Evolutionary conservation across 2,113 vertebrate genomes (phyloP).

Genomic region (Sinosuthora webbiana): DNA sequence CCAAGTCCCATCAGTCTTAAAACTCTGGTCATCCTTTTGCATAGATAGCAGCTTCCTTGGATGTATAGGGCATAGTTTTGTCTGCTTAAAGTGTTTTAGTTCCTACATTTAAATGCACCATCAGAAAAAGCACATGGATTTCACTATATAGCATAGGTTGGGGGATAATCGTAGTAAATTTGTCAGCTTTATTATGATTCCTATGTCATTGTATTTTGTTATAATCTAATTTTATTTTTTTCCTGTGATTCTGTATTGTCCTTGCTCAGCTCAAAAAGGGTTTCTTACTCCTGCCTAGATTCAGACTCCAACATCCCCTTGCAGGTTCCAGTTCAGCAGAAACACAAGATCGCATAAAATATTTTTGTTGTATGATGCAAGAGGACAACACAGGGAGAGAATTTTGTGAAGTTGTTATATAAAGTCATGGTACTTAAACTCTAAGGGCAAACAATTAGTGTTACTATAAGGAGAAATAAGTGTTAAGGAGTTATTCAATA

Average conservation of each 20-base stretch:
- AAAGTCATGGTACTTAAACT: not conserved
- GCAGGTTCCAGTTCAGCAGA: not conserved
- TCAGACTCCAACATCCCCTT: not conserved
- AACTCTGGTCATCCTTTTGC: not conserved
- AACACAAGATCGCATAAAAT: not conserved
- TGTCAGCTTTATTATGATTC: not conserved
- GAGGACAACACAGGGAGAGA: not conserved
- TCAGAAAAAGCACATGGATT: not conserved
- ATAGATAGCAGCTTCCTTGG: not conserved
- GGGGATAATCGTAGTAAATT: accelerated
- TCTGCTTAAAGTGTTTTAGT: not conserved
- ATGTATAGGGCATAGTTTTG: not conserved
- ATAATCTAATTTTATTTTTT: not conserved
- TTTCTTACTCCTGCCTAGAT: not conserved
- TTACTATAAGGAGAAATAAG: not conserved
- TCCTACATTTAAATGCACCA: not conserved
- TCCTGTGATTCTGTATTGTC: not conserved
- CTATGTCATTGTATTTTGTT: not conserved
- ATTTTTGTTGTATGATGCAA: not conserved
- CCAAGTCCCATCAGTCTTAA: not conserved
- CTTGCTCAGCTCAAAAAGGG: not conserved
- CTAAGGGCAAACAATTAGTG: not conserved
- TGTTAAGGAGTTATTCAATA: not conserved
- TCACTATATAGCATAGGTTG: not conserved
- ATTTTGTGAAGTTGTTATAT: not conserved